Base-by-base conservation (phyloP, 1,140 invertebrate genomes). In the Euura lappo region DNA sequence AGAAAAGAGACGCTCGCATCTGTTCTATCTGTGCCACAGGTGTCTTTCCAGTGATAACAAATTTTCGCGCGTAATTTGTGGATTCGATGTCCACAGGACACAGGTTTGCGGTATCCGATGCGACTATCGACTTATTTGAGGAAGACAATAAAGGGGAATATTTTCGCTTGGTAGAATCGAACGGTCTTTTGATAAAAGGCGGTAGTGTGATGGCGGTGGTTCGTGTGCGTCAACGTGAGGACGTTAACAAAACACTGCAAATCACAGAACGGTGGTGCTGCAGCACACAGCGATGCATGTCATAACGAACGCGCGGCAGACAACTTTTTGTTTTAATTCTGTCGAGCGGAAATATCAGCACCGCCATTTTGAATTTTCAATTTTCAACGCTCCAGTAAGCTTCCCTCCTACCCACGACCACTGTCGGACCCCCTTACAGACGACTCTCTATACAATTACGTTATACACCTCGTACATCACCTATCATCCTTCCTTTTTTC, bases 341-440 rank as follows among this genome's bases (percentile, higher is more conserved):
- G 81, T 87, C 83, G 85, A 86, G 83, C 86, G 86, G 86, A 88
- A 88, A 88, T 88, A 87, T 87, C 86, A 81, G 85, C 51, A 60
- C 8, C 51, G 51, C 86, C 86, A 88, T 88, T 88, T 88, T 88
- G 86, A 87, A 88, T 88, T 88, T 88, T 88, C 86, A 88, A 88
- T 87, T 87, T 87, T 88, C 86, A 87, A 88, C 86, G 86, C 86
- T 88, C 86, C 87, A 88, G 86, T 87, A 88, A 87, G 83, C 83
- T 82, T 77, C 77, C 81, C 75, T 74, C 44, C 44, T 70, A 65
- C 65, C 51, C 28, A 65, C 66, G 69, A 43, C 75, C 77, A 79
- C 77, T 79, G 28, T 28, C 28, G 28, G 28, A 28, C 28, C 28
- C 28, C 28, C 28, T 28, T 28, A 28, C 28, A 28, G 28, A 28